Base-by-base conservation (phyloP, 2,888 invertebrate species). In the Acronicta psi region DNA sequence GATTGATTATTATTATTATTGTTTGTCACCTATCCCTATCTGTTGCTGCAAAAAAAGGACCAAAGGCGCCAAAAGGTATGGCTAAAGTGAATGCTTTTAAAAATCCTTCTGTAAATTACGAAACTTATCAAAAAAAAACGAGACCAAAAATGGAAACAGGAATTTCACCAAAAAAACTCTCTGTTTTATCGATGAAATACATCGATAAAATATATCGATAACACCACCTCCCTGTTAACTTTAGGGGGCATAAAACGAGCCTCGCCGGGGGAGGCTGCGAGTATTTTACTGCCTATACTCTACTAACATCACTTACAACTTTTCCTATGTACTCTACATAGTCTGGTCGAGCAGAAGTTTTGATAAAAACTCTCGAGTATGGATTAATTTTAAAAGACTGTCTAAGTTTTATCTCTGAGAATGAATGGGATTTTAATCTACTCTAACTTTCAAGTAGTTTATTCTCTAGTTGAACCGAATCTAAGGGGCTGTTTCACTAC, bases 251-350 rank as follows among this genome's bases (percentile, higher is more conserved):
- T 69, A 73, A 73, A 75, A 70, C 72, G 75, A 58, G 68, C 67
- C 54, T 50, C 76, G 57, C 68, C 73, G 70, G 65, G 81, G 80
- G 78, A 75, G 70, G 71, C 64, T 66, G 64, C 77, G 73, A 82
- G 81, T 81, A 82, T 82, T 86, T 83, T 81, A 83, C 75, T 80
- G 81, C 75, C 77, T 70, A 69, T 60, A 67, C 59, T 68, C 68
- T 55, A 59, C 65, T 76, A 79, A 75, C 84, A 81, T 84, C 79
- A 81, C 79, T 86, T 80, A 81, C 77, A 83, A 87, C 75, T 85
- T 86, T 79, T 61, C 68, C 70, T 63, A 56, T 69, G 53, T 59
- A 70, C 65, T 64, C 49, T 53, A 53, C 41, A 34, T 67, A 69
- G 57, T 65, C 13, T 36, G 25, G 42, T 59, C 37, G 45, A 44